Percentiles rank a stretch among this genome's conserved stretches.
Evolutionary conservation across 2,113 vertebrate genomes (phyloP).

Genomic region (Sceloporus undulatus): DNA sequence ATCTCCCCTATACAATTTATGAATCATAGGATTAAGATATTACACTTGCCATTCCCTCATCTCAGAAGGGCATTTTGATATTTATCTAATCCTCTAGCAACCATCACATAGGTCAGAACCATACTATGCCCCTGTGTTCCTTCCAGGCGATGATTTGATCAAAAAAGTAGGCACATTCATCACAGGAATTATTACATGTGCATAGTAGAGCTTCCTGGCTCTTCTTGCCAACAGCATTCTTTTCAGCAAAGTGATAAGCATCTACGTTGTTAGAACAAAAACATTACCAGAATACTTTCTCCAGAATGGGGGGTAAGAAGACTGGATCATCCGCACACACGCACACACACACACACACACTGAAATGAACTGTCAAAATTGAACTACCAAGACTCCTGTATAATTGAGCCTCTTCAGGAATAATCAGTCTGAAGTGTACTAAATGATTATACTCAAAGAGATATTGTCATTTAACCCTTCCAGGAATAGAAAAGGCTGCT

Average conservation of each 20-base stretch:
- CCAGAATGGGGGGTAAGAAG: no score
- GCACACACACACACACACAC: no score
- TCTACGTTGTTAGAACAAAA: not conserved
- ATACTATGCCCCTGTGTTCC: not conserved
- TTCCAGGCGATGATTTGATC: not conserved
- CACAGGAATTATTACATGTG: not conserved
- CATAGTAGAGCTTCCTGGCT: not conserved
- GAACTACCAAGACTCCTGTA: no score
- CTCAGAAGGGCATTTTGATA: not conserved
- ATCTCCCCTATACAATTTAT: not conserved
- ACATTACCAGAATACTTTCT: not conserved
- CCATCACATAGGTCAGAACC: not conserved
- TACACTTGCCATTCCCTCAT: not conserved
- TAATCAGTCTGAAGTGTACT: no score
- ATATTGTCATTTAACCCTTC: no score
- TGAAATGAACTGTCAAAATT: no score
- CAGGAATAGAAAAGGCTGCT: no score
- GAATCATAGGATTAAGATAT: not conserved
- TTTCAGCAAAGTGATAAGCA: slow-evolving; percentile 19
- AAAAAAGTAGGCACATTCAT: not conserved
- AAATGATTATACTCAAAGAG: no score
- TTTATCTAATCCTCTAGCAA: not conserved
- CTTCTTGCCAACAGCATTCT: not conserved
- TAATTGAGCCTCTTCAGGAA: no score
- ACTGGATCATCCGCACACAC: no score